Evolutionary conservation across 92 coral and sea anemone genomes (phyloP).

Genomic region (Siderastrea radians): DNA sequence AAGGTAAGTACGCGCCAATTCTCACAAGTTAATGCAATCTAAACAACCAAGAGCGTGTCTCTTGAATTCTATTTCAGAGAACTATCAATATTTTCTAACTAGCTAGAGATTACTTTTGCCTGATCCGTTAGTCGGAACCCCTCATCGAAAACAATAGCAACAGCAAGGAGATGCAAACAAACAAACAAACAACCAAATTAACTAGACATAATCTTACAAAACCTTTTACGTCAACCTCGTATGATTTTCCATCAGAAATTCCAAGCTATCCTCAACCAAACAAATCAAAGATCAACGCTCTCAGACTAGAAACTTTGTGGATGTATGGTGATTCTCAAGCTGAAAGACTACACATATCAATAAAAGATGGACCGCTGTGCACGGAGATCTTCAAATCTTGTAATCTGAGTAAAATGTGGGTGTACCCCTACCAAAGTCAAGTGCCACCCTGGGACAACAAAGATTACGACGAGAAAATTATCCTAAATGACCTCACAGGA

Average conservation of each 20-base stretch:
- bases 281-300: neutral
- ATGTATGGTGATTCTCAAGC: conserved; percentile 98
- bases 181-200: too few relatives aligned
- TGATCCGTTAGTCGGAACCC: too few relatives aligned
- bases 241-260: neutral
- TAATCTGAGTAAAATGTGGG: conserved; percentile 87
- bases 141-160: too few relatives aligned
- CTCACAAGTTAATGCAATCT: neutral
- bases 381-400: conserved; percentile 82
- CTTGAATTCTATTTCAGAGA: too few relatives aligned
- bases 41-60: neutral
- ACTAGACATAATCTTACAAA: too few relatives aligned
- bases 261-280: neutral
- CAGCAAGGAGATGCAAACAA: too few relatives aligned
- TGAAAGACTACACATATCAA: conserved; percentile 71
- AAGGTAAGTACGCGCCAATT: conserved; percentile 47
- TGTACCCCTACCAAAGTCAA: conserved; percentile 69
- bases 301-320: conserved; percentile 59
- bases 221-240: neutral
- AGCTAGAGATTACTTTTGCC: too few relatives aligned
- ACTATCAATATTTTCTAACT: too few relatives aligned
- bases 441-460: conserved; percentile 76
- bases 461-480: conserved; percentile 77
- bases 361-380: conserved; percentile 76
- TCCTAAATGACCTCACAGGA: conserved; percentile 64